Base-by-base conservation (phyloP, 1,140 invertebrate genomes). In the Ditylenchus dipsaci region DNA sequence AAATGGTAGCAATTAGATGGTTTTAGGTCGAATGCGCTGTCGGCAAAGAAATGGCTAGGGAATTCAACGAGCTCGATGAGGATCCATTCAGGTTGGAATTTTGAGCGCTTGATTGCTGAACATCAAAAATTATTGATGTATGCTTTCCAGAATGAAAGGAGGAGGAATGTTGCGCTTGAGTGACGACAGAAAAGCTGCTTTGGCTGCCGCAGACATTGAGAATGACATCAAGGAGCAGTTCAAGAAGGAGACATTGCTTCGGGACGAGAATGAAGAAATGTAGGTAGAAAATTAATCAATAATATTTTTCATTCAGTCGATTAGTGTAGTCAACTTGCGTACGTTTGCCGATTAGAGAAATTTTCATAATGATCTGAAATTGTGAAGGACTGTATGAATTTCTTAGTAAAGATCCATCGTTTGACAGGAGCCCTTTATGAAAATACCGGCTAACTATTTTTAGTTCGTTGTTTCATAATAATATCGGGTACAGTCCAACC, bases 191-290 rank as follows among this genome's bases (percentile, higher is more conserved):
- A 79, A 79, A 47, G 78, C 78, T 7, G 66, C 58, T 17, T 58
- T 81, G 57, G 67, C 68, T 42, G 80, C 80, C 8, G 74, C 67
- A 1, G 75, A 79, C 26, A 81, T 81, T 57, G 81, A 82, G 63
- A 60, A 74, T 17, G 81, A 75, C 29, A 83, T 81, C 42, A 79
- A 81, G 57, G 78, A 81, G 17, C 79, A 81, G 58, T 81, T 81
- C 65, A 74, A 74, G 58, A 82, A 82, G 29, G 79, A 81, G 45
- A 80, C 78, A 26, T 59, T 82, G 66, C 62, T 81, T 19, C 58
- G 80, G 49, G 81, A 81, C 64, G 79, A 81, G 33, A 68, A 81
- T 65, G 79, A 81, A 65, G 79, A 81, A 65, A 74, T 81, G 76
- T 77, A 62, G 23, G 76, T 61, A 26, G n/a, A 53, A 5, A 7